Conservation (phyloP, 2,113 vertebrate genomes). For the Sturnus vulgaris region DNA sequence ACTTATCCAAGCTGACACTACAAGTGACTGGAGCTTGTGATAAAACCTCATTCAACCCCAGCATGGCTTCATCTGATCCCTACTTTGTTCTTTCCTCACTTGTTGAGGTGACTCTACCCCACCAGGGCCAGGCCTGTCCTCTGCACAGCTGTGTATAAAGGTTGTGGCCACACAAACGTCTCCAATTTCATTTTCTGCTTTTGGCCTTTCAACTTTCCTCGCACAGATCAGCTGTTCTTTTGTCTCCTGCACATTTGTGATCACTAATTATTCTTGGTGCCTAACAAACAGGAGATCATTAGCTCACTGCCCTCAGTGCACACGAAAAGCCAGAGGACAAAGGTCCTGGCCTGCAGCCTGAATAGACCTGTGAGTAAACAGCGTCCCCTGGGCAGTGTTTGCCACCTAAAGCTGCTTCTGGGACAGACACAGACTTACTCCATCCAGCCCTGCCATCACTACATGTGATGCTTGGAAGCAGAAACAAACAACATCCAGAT, state of each 20-base stretch:
- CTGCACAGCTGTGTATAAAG: neutral
- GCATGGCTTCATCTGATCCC: neutral
- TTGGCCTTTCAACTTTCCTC: neutral
- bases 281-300: fast-evolving
- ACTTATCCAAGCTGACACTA: neutral
- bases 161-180: neutral
- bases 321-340: neutral
- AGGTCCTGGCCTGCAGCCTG: neutral
- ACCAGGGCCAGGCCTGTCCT: neutral
- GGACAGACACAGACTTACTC: neutral
- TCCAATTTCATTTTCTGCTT: neutral
- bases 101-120: neutral
- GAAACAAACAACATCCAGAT: neutral
- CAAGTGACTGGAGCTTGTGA: neutral
- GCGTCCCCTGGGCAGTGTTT: neutral
- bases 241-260: neutral
- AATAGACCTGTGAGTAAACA: neutral
- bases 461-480: neutral
- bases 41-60: neutral
- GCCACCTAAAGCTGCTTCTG: neutral
- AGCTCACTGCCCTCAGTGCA: neutral
- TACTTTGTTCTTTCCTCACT: neutral
- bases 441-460: neutral
- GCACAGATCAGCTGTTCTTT: neutral
- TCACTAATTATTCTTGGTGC: neutral